phyloP scores from a whole-genome alignment of 2,797 vertebrate genomes.

The Nannoperca australis region DNA sequence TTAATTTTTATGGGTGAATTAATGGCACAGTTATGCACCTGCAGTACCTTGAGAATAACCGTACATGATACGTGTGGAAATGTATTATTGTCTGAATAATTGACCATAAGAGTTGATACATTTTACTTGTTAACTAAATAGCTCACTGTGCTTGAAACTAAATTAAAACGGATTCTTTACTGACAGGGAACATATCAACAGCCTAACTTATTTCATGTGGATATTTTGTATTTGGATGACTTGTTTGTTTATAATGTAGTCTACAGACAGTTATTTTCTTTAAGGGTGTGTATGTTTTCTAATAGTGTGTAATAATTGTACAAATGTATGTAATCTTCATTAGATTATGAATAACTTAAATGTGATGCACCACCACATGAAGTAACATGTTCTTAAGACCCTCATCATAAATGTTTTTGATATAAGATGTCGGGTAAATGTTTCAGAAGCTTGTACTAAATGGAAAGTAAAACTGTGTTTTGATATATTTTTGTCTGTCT shows the following conservation, averaged over 20 bases:
- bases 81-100: not conserved
- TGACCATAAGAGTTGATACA: not conserved
- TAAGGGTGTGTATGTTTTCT: slow-evolving; percentile 1
- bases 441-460: not conserved
- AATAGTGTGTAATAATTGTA: not conserved
- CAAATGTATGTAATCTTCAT: not conserved
- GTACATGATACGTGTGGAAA: not conserved
- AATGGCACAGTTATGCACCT: not conserved
- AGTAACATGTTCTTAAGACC: not conserved
- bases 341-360: not conserved
- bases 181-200: not conserved
- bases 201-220: slow-evolving; percentile 9
- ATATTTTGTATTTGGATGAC: slow-evolving; percentile 4
- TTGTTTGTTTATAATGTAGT: slow-evolving; percentile 10
- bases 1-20: slow-evolving; percentile 5
- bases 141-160: not conserved
- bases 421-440: not conserved
- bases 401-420: not conserved
- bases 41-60: not conserved
- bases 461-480: not conserved
- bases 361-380: not conserved
- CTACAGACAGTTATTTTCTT: not conserved
- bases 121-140: slow-evolving; percentile 3
- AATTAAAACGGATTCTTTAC: not conserved
- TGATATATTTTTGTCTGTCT: not conserved